Evolutionary conservation across 2,888 invertebrate species (phyloP), one percentile per base, ranked within the genome.

Genomic region (Sthenelais limicola): DNA sequence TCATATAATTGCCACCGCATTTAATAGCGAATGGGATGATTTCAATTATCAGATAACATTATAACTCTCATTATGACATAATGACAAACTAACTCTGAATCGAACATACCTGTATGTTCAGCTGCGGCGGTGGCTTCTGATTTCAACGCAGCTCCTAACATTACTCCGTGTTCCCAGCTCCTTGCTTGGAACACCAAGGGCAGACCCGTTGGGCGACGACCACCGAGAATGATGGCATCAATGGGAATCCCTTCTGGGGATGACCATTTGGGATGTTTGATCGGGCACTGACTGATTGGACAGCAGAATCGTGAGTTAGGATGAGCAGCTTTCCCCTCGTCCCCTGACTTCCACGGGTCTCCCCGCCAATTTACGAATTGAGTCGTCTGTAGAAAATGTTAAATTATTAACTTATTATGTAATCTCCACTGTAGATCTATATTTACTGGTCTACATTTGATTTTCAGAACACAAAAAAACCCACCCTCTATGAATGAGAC

Each of bases 81-180:
- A n/a, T n/a, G n/a, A n/a, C n/a, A n/a, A n/a, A n/a, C n/a, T n/a
- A n/a, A n/a, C n/a, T n/a, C n/a, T n/a, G n/a, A n/a, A n/a, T n/a
- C n/a, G n/a, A 51, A 24, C 52, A 3, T 67, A 78, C 78, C 82
- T 49, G 74, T 78, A 77, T 77, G 78, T 72, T 83, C 83, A 12
- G 83, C 84, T 3, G 83, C 83, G 0, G 84, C 83, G 1, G 84
- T 84, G 7, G 84, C 76, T 71, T 84, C 84, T 18, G 83, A 83
- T 71, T 80, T 82, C 47, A 85, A 71, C 12, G 77, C 62, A 9
- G 83, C 83, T 33, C 84, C 84, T 15, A 82, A 33, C 73, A 83
- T 78, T 18, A 85, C 84, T 26, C 87, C 86, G 68, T 87, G 84
- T 26, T 76, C 56, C 86, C 86, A 86, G 73, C 71, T 76, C 71